phyloP scores from a whole-genome alignment of 2,797 vertebrate species.

The Hypotaenidia philippensis region DNA sequence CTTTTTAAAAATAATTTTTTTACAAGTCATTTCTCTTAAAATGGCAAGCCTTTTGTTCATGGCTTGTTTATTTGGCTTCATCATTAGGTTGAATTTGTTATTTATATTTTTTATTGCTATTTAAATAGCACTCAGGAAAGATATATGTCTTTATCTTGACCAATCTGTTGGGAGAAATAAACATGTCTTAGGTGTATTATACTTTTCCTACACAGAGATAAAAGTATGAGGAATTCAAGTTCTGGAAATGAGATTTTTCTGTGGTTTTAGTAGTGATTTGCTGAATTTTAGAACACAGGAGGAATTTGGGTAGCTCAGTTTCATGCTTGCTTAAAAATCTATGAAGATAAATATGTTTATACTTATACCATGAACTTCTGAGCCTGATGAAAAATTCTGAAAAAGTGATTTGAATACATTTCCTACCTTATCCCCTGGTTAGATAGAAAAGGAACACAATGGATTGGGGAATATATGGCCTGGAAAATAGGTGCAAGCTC shows the following conservation, averaged over 20 bases:
- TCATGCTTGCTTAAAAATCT: not conserved
- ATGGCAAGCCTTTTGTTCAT: not conserved
- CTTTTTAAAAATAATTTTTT: not conserved
- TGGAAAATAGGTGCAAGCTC: not conserved
- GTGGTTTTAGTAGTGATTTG: not conserved
- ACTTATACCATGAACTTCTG: not conserved
- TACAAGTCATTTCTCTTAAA: not conserved
- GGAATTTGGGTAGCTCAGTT: not conserved
- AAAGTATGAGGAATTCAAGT: not conserved
- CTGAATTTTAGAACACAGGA: not conserved
- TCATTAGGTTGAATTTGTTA: not conserved
- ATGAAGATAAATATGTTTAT: not conserved
- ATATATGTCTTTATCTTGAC: not conserved
- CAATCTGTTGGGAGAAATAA: not conserved
- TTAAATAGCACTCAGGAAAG: not conserved
- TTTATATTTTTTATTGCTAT: not conserved
- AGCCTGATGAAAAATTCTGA: not conserved
- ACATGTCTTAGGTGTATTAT: not conserved
- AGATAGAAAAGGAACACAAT: not conserved
- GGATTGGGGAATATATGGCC: not conserved
- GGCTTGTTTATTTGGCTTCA: not conserved
- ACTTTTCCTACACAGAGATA: not conserved
- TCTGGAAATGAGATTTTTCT: not conserved
- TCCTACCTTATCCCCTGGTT: not conserved
- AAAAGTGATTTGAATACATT: not conserved